Base-by-base conservation (phyloP, 2,113 vertebrate genomes). In the Ochotona princeps region DNA sequence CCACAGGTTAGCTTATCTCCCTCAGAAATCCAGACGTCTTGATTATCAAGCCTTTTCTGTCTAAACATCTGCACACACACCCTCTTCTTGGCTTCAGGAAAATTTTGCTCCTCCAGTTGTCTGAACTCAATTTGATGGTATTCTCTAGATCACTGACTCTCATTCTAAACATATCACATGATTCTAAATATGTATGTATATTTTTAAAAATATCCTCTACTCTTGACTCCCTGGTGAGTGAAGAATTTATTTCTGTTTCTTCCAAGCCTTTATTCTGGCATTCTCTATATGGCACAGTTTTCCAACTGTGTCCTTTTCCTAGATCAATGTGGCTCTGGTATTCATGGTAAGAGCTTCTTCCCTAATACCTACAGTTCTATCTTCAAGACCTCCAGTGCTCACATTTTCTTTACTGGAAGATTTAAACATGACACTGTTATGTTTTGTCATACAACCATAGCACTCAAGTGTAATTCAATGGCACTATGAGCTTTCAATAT, bases 11-110 rank as follows among this genome's bases (percentile, higher is more conserved):
- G 6, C 30, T 89, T 89, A 75, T 61, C 67, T 94, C n/a, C 26
- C n/a, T 93, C 74, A 93, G 70, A 88, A 95, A 83, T 73, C 60
- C 23, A 91, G 21, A 66, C 63, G 35, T 47, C 35, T 95, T 44
- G 38, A 44, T 44, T 44, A 44, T 44, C 38, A 44, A 44, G 3
- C 54, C 30, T 76, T 85, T 78, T 73, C 26, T 54, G 18, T 66
- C 23, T 78, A 89, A 5, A 38, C 13, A 79, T 69, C 38, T 44
- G 38, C 4, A 44, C 38, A 44, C 44, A 94, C 54, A 80, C 3
- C 21, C 17, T 0, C 69, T 6, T 69, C 47, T 76, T 76, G 61
- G 18, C 61, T 65, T 92, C 70, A 69, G 35, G 69, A 65, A 82
- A 86, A 32, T 35, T 30, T 82, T 83, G n/a, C 7, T 87, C 51